A percentile compares a stretch with the other conserved stretches of the same genome.
Evolutionary conservation across 2,113 vertebrate species (phyloP).

Genomic region (Danionella cerebrum): DNA sequence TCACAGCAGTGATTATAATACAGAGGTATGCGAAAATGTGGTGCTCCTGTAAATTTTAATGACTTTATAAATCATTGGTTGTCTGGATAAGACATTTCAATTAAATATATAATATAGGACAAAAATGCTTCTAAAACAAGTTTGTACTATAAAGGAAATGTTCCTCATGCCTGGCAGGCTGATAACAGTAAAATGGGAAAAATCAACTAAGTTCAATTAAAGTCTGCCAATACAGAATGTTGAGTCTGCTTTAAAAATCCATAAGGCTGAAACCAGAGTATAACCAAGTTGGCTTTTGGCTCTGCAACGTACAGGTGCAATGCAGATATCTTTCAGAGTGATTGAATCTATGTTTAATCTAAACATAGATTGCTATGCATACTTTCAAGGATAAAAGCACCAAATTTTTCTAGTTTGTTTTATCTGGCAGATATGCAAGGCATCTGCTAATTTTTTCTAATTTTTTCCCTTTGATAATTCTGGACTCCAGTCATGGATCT

Average conservation of each 20-base stretch:
- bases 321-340: not conserved
- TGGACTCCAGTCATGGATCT: slow-evolving; percentile 45
- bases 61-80: too few relatives aligned
- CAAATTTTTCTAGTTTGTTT: not conserved
- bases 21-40: too few relatives aligned
- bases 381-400: too few relatives aligned
- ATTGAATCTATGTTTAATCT: not conserved
- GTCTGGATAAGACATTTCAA: too few relatives aligned
- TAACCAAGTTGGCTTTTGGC: not conserved
- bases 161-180: too few relatives aligned
- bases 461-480: slow-evolving; percentile 30
- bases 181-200: too few relatives aligned
- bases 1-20: too few relatives aligned
- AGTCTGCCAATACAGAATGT: not conserved
- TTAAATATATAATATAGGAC: too few relatives aligned
- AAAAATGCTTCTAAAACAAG: too few relatives aligned
- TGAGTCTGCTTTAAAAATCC: not conserved
- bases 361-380: not conserved
- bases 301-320: not conserved
- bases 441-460: not conserved
- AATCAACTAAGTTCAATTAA: not conserved
- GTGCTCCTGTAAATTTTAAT: too few relatives aligned
- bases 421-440: not conserved
- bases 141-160: too few relatives aligned
- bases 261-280: not conserved